Evolutionary conservation across 2,888 invertebrate species (phyloP).

Genomic region (Eledona agricola): DNA sequence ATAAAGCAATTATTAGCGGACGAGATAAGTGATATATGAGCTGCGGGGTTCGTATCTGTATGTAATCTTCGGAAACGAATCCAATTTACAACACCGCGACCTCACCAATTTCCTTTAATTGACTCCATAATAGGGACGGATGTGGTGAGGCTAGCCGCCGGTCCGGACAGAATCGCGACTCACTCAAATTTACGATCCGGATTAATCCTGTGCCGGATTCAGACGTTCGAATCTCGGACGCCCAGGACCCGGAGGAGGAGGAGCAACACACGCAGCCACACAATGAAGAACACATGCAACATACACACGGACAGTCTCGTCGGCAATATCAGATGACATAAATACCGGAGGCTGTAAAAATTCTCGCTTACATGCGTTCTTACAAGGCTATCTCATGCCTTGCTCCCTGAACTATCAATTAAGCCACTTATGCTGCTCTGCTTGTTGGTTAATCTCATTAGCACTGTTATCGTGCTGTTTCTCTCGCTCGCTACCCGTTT

Average conservation of each 20-base stretch:
- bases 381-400: slow-evolving; percentile 60
- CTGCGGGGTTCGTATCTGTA: slow-evolving; percentile 49
- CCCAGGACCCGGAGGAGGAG: no score
- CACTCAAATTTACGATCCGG: slow-evolving; percentile 30
- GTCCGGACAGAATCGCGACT: slow-evolving; percentile 31
- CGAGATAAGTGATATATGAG: slow-evolving; percentile 48
- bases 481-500: slow-evolving; percentile 59
- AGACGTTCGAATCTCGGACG: no score
- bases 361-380: slow-evolving; percentile 51
- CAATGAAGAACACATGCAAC: slow-evolving; percentile 41
- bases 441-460: slow-evolving; percentile 62
- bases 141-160: slow-evolving; percentile 33
- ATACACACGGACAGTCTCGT: slow-evolving; percentile 18
- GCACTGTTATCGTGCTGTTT: slow-evolving; percentile 60
- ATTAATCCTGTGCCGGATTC: slow-evolving; percentile 19
- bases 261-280: slow-evolving; percentile 19
- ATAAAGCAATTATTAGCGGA: slow-evolving; percentile 36
- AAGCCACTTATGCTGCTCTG: slow-evolving; percentile 55
- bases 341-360: slow-evolving; percentile 50
- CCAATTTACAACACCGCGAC: slow-evolving; percentile 54
- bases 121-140: slow-evolving; percentile 40
- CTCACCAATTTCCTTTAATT: slow-evolving; percentile 53
- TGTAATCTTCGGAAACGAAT: slow-evolving; percentile 52
- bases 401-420: slow-evolving; percentile 59
- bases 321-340: slow-evolving; percentile 54